These are phyloP conservation scores for Xiphorhynchus elegans DNA, from an alignment of 2,113 vertebrate species.

Conservation along the genomic window DNA sequence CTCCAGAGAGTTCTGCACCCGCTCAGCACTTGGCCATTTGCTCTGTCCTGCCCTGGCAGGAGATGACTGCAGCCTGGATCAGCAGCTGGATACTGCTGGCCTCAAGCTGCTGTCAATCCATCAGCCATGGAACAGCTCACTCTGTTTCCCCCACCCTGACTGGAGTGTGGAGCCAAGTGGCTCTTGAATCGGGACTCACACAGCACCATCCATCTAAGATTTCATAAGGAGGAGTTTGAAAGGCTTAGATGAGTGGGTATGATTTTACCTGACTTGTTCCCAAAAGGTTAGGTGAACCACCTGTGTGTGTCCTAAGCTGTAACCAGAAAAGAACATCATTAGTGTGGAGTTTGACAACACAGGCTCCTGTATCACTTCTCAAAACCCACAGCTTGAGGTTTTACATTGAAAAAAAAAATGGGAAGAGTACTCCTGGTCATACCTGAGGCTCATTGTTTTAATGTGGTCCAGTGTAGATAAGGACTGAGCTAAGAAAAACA, in stretches of 20 bases:
- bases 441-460: conserved; percentile 78
- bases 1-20: background rate
- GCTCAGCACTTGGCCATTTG: background rate
- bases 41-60: background rate
- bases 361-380: background rate
- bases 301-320: conserved; percentile 64
- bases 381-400: background rate
- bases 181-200: background rate
- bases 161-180: background rate
- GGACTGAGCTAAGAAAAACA: conserved; percentile 69
- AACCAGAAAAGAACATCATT: conserved; percentile 20
- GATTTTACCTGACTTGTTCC: conserved; percentile 32
- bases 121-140: background rate
- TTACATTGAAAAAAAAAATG: background rate
- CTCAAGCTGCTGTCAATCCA: background rate
- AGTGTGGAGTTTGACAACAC: background rate
- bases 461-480: conserved; percentile 63
- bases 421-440: background rate
- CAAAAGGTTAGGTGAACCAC: conserved; percentile 47
- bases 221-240: background rate
- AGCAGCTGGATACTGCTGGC: background rate
- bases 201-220: background rate
- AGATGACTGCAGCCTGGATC: background rate
- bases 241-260: background rate
- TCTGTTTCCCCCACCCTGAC: background rate